Percentiles rank a stretch among this genome's conserved stretches.
Evolutionary conservation across 1,140 invertebrate species (phyloP).

Genomic region (Rhysida immarginata): DNA sequence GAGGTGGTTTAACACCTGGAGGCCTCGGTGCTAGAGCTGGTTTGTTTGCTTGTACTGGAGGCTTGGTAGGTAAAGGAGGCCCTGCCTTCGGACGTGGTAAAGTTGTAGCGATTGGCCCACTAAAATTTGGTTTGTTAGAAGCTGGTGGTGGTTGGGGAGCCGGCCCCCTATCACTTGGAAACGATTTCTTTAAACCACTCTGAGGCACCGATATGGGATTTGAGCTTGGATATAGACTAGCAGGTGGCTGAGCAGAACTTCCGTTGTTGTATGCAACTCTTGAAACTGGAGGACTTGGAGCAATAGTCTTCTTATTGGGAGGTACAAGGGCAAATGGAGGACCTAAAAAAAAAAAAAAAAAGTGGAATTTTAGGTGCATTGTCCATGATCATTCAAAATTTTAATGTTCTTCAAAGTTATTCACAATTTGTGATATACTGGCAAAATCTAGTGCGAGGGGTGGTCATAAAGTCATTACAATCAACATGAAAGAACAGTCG

Average conservation of each 20-base stretch:
- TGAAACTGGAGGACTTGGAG: background rate
- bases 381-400: background rate
- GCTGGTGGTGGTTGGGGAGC: slow-evolving; percentile 1
- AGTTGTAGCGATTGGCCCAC: background rate
- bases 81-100: background rate
- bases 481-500: too few species aligned
- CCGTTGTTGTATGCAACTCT: background rate
- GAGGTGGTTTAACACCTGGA: background rate
- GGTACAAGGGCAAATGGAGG: background rate
- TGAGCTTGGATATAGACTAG: background rate
- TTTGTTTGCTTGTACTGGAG: background rate
- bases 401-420: background rate
- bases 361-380: background rate
- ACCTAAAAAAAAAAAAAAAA: background rate
- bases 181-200: background rate
- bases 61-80: slow-evolving; percentile 6
- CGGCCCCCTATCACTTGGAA: background rate
- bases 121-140: background rate
- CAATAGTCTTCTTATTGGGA: background rate
- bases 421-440: background rate
- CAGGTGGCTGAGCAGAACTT: background rate
- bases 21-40: background rate
- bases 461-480: too few species aligned
- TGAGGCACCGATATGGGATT: background rate
- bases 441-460: background rate